Evolutionary conservation across 1,140 invertebrate genomes (phyloP), one percentile per base, ranked within the genome.

Genomic region (Aphelenchoides fujianensis): DNA sequence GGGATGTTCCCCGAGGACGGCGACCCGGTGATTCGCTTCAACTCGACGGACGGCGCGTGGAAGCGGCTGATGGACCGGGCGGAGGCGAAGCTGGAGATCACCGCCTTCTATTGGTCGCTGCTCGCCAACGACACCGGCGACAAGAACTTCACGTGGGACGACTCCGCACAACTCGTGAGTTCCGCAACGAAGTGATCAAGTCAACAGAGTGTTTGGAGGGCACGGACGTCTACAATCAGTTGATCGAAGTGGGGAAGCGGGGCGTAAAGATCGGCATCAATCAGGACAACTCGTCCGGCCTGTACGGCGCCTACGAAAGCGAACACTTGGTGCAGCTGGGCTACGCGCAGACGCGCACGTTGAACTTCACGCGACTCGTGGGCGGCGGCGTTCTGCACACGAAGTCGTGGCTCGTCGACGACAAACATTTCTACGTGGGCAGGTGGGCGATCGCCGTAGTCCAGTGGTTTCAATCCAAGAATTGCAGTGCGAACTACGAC

Each of bases 331-430:
- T 30, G n/a, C 16, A 27, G 12, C 5, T 19, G 23, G 69, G 53
- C 1, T 61, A 19, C n/a, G 23, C 72, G 9, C 9, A 70, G 16
- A 72, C 74, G n/a, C n/a, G 72, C 27, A 32, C 73, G 23, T 48
- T 74, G 3, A 74, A 74, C 37, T 74, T 74, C 23, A 34, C 12
- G 27, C 28, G 59, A 27, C 74, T 41, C 61, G 55, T 69, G 23
- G 62, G 35, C 16, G 72, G 72, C 35, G 72, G 72, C 9, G 54
- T 74, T 70, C 71, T 74, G 28, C 72, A 74, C 19, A 74, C 72
- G 32, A 74, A 74, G 37, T 9, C 52, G 23, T 41, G 32, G n/a
- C 53, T 74, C 19, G 41, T 74, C 36, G 72, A 74, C 61, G 72
- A 68, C 12, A 53, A 53, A 54, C 72, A 74, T 61, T 74, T 74